Percentiles rank a stretch among this genome's conserved stretches.
These are phyloP conservation scores for Poecilia wingei DNA, from an alignment of 2,797 vertebrate genomes.

Conservation along the genomic window DNA sequence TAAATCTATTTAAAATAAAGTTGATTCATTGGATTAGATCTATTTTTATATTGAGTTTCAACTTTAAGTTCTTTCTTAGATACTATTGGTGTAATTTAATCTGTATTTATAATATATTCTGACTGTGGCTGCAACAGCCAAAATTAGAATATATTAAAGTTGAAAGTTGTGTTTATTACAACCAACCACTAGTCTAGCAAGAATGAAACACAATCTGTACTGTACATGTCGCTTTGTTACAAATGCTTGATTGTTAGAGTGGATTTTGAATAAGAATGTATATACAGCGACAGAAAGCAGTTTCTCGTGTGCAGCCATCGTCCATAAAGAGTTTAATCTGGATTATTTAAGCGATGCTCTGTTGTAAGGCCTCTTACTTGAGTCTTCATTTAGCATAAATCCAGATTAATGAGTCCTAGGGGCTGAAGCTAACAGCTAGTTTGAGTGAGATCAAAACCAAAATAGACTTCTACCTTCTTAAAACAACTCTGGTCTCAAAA, in stretches of 20 bases:
- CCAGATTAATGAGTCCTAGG: neutral
- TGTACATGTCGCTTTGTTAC: neutral
- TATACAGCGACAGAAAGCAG: neutral
- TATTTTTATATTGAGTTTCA: neutral
- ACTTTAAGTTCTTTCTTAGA: neutral
- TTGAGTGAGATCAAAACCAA: neutral
- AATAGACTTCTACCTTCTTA: neutral
- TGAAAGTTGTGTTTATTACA: conserved; percentile 28
- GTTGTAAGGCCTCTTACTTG: neutral
- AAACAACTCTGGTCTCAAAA: neutral
- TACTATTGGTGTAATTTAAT: neutral
- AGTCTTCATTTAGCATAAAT: neutral
- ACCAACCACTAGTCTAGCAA: conserved; percentile 36
- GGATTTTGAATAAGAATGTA: neutral
- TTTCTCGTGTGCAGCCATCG: neutral
- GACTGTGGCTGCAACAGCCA: too few species aligned
- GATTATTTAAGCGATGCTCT: neutral
- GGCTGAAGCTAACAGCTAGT: neutral
- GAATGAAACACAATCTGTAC: conserved; percentile 13
- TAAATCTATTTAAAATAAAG: conserved; percentile 35
- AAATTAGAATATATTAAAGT: neutral
- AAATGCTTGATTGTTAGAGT: neutral
- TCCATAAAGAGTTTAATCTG: neutral
- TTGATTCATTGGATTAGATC: neutral
- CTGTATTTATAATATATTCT: neutral